Evolutionary conservation across 2,888 invertebrate genomes (phyloP), one percentile per base, ranked within the genome.

Genomic region (Stenoptilia bipunctidactyla): DNA sequence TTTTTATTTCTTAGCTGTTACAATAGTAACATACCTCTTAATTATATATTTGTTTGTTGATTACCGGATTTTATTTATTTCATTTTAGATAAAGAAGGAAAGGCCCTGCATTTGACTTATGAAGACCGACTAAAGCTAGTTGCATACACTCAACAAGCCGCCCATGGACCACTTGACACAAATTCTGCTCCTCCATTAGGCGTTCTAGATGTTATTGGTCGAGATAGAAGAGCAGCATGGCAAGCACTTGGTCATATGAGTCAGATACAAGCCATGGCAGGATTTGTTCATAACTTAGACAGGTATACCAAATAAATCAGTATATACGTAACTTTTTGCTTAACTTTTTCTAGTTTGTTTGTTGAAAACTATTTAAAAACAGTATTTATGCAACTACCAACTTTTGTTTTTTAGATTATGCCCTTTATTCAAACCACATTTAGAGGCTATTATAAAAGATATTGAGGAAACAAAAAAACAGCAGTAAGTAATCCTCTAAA

Each of bases 181-280:
- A 90, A 89, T 38, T 88, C 89, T 39, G 87, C 88, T 4, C 90
- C 95, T 35, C 94, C 93, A 10, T 80, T 97, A 38, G 98, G 98
- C 14, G 95, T 97, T 1, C 76, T 98, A 27, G 97, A 98, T 82
- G 94, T 98, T 1, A 96, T 98, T 51, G 98, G 98, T 1, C 90
- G 92, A 61, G 97, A 98, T 63, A 86, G 98, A 45, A 88, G 95
- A 55, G 85, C 94, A 50, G 97, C 97, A 15, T 99, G 99, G 98
- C 94, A 96, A 66, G 88, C 90, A 46, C 79, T 99, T 35, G 97
- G 96, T 0, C 90, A 92, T 51, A 90, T 97, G 75, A 88, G 91
- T 0, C 89, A 90, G 51, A 90, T 92, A 47, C 92, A 94, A 58
- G 96, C 98, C 0, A 96, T 96, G 92, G 89, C 91, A 50, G 94